Conservation (phyloP, 2,113 vertebrate species). For the Pedetes capensis region DNA sequence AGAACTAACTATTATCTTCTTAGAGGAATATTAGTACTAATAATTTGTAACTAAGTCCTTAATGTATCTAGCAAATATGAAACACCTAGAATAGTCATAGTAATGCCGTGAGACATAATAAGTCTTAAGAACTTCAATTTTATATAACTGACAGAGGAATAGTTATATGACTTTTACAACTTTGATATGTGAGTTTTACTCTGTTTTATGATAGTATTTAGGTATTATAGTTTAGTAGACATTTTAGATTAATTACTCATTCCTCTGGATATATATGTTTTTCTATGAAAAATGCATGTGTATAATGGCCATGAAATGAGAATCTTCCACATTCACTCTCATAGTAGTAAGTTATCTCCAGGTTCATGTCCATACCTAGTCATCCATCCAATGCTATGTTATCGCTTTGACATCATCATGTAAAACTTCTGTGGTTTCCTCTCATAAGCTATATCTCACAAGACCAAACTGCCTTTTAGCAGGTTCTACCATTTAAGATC, state of each 20-base stretch:
- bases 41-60: neutral
- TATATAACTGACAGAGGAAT: neutral
- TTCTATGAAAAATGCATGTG: neutral
- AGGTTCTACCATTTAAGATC: neutral
- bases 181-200: conserved; percentile 22
- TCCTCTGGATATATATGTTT: neutral
- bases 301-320: neutral
- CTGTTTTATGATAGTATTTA: neutral
- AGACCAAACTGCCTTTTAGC: neutral
- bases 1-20: too few species aligned
- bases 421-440: neutral
- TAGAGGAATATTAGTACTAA: neutral
- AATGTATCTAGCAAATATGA: neutral
- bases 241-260: neutral
- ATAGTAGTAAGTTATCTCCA: neutral
- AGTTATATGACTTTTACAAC: neutral
- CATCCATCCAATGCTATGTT: neutral
- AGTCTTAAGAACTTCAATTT: neutral
- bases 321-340: neutral
- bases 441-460: neutral
- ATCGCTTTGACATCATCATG: neutral
- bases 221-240: neutral
- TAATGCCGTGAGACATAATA: neutral
- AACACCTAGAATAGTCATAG: neutral
- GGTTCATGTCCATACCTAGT: neutral